phyloP scores from a whole-genome alignment of 2,113 vertebrate genomes.

The Hippocampus guttulatus region DNA sequence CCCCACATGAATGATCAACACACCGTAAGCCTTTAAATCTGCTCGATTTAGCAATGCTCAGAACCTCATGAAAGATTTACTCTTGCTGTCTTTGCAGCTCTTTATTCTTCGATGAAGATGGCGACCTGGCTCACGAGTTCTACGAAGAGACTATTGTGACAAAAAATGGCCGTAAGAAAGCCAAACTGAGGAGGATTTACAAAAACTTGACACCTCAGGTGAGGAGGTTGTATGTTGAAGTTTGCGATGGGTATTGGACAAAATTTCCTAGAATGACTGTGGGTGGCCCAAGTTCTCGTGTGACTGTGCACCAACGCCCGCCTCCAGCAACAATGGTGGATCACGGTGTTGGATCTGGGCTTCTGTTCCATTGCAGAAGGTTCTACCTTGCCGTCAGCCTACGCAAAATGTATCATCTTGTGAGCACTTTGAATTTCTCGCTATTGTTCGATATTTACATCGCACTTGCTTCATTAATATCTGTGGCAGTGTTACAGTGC shows the following conservation, averaged over 20 bases:
- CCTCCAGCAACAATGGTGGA: too few relatives aligned
- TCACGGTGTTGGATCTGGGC: too few relatives aligned
- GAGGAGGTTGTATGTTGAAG: constrained; percentile 10
- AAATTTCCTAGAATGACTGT: not conserved
- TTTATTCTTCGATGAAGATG: constrained; percentile 95
- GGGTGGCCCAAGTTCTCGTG: too few relatives aligned
- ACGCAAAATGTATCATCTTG: too few relatives aligned
- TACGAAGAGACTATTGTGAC: constrained; percentile 97
- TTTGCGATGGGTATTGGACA: not conserved
- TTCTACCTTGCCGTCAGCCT: too few relatives aligned
- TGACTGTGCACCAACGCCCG: too few relatives aligned
- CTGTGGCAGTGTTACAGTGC: too few relatives aligned
- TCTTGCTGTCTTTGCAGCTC: constrained; percentile 72
- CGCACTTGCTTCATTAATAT: too few relatives aligned
- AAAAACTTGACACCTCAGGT: constrained; percentile 99
- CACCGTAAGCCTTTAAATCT: not conserved
- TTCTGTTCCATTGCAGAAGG: too few relatives aligned
- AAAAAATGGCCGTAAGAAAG: constrained; percentile 92
- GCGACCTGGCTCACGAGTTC: constrained; percentile 96
- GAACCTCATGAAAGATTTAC: not conserved
- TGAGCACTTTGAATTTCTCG: too few relatives aligned
- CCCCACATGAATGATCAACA: not conserved
- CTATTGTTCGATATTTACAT: too few relatives aligned
- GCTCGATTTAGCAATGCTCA: not conserved
- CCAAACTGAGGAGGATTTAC: constrained; percentile 92